Conservation (phyloP, 2,113 vertebrate species). For the Dermatemys mawii region DNA sequence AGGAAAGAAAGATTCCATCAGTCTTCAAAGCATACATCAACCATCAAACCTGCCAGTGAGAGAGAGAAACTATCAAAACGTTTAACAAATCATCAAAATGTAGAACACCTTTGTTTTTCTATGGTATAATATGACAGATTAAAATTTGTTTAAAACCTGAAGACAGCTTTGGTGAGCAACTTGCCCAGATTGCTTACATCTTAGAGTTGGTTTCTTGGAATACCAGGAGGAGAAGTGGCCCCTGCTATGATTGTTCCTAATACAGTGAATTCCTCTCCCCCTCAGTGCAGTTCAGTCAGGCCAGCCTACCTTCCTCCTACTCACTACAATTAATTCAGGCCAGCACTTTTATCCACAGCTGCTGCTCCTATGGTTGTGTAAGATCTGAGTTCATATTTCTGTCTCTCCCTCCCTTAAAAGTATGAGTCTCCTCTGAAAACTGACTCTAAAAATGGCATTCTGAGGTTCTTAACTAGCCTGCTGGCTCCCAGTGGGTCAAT, state of each 20-base stretch:
- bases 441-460: too few species aligned
- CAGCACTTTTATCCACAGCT: neutral
- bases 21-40: neutral
- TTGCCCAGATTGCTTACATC: accelerated
- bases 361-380: neutral
- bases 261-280: neutral
- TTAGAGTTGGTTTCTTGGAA: neutral
- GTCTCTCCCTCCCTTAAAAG: too few species aligned
- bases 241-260: neutral
- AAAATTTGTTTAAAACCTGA: neutral
- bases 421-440: too few species aligned
- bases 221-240: neutral
- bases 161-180: neutral
- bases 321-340: neutral
- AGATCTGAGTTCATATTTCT: too few species aligned
- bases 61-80: neutral
- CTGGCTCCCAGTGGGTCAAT: too few species aligned
- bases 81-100: neutral
- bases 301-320: neutral
- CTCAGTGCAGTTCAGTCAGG: neutral
- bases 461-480: too few species aligned
- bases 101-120: neutral
- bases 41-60: neutral
- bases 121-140: accelerated
- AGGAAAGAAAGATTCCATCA: neutral